A percentile compares a stretch with the other conserved stretches of the same genome.
Conservation (phyloP, 1,140 invertebrate species). For the Orius insidiosus region DNA sequence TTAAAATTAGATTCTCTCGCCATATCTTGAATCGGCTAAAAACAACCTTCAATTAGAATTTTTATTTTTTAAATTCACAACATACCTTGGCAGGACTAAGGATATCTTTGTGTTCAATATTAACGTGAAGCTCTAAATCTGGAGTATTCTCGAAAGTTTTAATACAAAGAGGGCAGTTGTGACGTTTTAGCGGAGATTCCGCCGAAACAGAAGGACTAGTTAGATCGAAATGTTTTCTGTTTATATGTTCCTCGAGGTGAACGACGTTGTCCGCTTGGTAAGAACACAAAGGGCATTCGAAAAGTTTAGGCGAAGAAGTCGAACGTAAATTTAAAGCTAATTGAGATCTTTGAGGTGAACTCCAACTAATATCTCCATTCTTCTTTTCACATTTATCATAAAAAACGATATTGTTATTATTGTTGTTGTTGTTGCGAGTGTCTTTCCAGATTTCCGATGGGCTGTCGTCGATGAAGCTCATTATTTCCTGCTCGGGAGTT, state of each 20-base stretch:
- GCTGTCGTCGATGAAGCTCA: conserved; percentile 33
- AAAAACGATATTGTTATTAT: conserved; percentile 27
- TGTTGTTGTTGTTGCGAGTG: conserved; percentile 28
- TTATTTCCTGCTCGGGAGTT: conserved; percentile 39
- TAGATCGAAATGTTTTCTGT: conserved; percentile 64
- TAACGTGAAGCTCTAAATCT: conserved; percentile 71
- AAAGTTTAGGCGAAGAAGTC: conserved; percentile 28
- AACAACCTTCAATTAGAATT: background rate
- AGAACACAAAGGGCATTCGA: conserved; percentile 62
- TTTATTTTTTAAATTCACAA: background rate
- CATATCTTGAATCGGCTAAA: conserved; percentile 15
- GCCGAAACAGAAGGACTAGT: conserved; percentile 49
- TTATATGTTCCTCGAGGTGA: conserved; percentile 68
- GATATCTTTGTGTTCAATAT: conserved; percentile 62
- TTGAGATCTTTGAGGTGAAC: conserved; percentile 33
- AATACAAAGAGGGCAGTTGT: conserved; percentile 52
- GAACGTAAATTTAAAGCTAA: conserved; percentile 31
- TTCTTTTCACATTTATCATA: conserved; percentile 18
- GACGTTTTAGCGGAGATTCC: conserved; percentile 27
- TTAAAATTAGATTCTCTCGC: conserved; percentile 18
- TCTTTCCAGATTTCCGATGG: conserved; percentile 21
- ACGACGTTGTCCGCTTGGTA: conserved; percentile 53
- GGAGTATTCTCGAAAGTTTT: conserved; percentile 50
- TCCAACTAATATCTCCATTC: conserved; percentile 25
- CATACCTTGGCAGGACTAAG: conserved; percentile 33